Evolutionary conservation across 2,113 vertebrate genomes (phyloP).

Genomic region (Notiomystis cincta): DNA sequence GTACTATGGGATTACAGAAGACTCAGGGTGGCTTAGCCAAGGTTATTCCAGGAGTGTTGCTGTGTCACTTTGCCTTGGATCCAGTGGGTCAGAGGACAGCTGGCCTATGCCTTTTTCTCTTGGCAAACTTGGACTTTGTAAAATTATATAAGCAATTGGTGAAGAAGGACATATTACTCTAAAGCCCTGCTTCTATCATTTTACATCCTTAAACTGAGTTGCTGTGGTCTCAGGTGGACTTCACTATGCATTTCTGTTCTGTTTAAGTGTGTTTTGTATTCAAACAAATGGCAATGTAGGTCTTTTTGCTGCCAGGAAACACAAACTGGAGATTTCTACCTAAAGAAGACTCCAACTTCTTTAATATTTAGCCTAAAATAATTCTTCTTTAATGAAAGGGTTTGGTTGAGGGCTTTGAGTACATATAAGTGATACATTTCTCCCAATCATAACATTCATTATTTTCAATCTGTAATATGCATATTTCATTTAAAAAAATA

Average conservation of each 20-base stretch:
- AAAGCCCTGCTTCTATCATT: background rate
- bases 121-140: background rate
- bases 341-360: background rate
- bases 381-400: background rate
- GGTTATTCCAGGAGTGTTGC: background rate
- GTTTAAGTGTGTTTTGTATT: background rate
- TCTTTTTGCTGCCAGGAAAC: background rate
- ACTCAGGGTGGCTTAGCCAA: background rate
- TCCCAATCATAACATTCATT: conserved; percentile 15
- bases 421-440: background rate
- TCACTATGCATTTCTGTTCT: background rate
- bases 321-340: background rate
- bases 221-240: background rate
- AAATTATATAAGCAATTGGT: background rate
- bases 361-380: background rate
- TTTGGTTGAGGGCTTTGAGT: background rate
- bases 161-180: background rate
- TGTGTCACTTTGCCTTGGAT: fast-evolving
- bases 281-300: background rate
- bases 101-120: background rate
- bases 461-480: background rate
- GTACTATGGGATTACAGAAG: background rate
- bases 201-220: background rate
- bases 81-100: background rate
- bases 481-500: background rate